A percentile compares a stretch with the other conserved stretches of the same genome.
phyloP scores from a whole-genome alignment of 2,797 vertebrate species.

The Cephalopachus bancanus region DNA sequence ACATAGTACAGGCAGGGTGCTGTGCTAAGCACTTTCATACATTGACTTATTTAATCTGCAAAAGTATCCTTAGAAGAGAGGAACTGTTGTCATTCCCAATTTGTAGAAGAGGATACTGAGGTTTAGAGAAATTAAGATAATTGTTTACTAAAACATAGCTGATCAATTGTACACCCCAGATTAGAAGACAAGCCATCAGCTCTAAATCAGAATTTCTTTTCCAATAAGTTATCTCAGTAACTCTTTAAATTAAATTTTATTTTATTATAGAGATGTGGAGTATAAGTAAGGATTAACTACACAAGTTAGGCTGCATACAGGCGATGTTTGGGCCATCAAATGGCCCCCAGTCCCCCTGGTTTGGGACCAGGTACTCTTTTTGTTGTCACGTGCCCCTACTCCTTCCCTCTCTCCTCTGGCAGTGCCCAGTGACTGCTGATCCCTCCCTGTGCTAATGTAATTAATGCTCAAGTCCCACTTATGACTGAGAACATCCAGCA shows the following conservation, averaged over 20 bases:
- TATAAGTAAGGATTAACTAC: no score
- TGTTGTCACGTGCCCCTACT: no score
- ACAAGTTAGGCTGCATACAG: no score
- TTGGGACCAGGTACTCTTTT: no score
- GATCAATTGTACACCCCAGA: not conserved
- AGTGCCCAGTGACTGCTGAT: no score
- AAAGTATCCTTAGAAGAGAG: not conserved
- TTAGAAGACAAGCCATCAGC: not conserved
- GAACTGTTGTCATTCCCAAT: not conserved
- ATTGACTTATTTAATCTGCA: not conserved
- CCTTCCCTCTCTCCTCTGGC: no score
- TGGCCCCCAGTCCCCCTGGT: no score
- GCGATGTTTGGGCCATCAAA: no score
- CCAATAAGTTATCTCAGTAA: not conserved
- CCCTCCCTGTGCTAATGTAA: no score
- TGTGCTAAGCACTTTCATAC: not conserved
- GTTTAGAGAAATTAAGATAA: not conserved
- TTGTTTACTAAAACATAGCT: not conserved
- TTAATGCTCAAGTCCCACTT: no score
- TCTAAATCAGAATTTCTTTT: not conserved
- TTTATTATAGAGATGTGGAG: no score
- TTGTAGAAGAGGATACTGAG: not conserved
- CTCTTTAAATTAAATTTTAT: not conserved
- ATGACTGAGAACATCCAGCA: no score
- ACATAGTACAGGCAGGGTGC: accelerated